Evolutionary conservation across 2,888 invertebrate genomes (phyloP), one percentile per base, ranked within the genome.

Genomic region (Idaea dimidiata): DNA sequence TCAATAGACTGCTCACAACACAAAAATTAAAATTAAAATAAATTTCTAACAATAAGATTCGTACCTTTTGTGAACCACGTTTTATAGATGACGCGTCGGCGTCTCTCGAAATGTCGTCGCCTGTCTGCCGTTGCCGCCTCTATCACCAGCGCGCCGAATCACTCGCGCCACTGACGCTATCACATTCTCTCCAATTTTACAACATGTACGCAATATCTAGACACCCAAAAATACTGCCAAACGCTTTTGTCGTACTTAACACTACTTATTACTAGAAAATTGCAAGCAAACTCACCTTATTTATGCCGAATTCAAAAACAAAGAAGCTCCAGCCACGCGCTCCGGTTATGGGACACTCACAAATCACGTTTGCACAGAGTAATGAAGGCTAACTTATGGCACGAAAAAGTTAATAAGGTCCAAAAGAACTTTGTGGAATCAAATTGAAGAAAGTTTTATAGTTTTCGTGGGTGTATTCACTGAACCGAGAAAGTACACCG

Each of bases 281-380:
- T 78, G 77, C 67, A 62, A 63, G 71, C 68, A 75, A 86, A 89
- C 91, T 91, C 74, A 92, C 91, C 91, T 89, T 89, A 86, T 86
- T 86, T 87, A 86, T 72, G 88, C 79, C 68, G 87, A 89, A 89
- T 91, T 91, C 87, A 89, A 93, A 88, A 93, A 93, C 93, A 93
- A 93, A 93, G 93, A 88, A 81, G 85, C 83, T 86, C 84, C 89
- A 90, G 93, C 93, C 93, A 93, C 93, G 93, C 93, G 93, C 93
- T 93, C 91, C 89, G 88, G 87, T 87, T 89, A 87, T 75, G 87
- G 87, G 86, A 82, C 92, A 92, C 91, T 83, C 93, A 92, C 91
- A 87, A 89, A 82, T 81, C 92, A 92, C 91, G 89, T 87, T 84
- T 84, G 80, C 90, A 91, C 92, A 88, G 84, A 80, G 76, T 86